Percentiles rank a stretch among this genome's conserved stretches.
These are phyloP conservation scores for Chrysemys picta DNA, from an alignment of 2,113 vertebrate species.

Conservation along the genomic window DNA sequence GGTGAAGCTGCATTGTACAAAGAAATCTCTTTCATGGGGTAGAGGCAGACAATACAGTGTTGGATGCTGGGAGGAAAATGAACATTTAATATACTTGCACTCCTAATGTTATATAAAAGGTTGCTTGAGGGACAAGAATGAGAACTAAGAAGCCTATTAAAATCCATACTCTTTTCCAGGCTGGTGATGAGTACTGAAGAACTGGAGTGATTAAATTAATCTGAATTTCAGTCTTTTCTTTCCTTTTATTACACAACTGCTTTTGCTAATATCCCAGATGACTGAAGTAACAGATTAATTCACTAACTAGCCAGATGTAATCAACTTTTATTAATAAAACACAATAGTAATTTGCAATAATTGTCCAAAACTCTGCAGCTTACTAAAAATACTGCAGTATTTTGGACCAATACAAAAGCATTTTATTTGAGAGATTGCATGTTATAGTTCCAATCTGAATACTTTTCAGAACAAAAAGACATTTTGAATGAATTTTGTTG, in stretches of 20 bases:
- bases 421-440: slow-evolving; percentile 25
- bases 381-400: slow-evolving; percentile 54
- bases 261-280: slow-evolving; percentile 34
- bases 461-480: not conserved
- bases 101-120: slow-evolving; percentile 48
- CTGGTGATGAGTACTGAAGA: slow-evolving; percentile 12
- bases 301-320: slow-evolving; percentile 33
- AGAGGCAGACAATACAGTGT: slow-evolving; percentile 29
- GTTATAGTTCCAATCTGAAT: slow-evolving; percentile 22
- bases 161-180: not conserved
- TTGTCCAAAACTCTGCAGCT: not conserved
- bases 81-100: slow-evolving; percentile 65
- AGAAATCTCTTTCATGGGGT: slow-evolving; percentile 31
- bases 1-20: slow-evolving; percentile 21
- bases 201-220: not conserved
- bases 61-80: slow-evolving; percentile 47
- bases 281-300: slow-evolving; percentile 15
- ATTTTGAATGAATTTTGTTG: slow-evolving; percentile 34
- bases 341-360: slow-evolving; percentile 50
- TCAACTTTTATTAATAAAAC: slow-evolving; percentile 36
- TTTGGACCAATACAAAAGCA: slow-evolving; percentile 54
- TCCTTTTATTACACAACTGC: not conserved
- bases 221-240: not conserved
- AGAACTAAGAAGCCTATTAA: slow-evolving; percentile 45
- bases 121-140: slow-evolving; percentile 21